Evolutionary conservation across 64 coral and sea anemone genomes (phyloP).

Genomic region (Porites lutea): DNA sequence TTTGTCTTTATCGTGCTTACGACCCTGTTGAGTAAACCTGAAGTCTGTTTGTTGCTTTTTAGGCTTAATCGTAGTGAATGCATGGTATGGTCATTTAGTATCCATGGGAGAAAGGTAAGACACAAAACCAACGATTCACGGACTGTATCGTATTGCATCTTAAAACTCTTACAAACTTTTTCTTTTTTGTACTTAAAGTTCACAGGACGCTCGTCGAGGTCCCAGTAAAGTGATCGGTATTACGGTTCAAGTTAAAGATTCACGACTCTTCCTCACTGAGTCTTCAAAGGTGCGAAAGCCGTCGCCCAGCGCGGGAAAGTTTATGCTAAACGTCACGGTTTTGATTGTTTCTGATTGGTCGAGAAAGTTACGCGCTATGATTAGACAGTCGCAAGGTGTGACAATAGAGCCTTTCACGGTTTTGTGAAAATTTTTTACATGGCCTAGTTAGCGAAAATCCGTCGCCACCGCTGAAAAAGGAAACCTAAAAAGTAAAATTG

Average conservation of each 20-base stretch:
- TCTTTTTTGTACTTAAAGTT: not conserved
- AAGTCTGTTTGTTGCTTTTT: not conserved
- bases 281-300: constrained; percentile 55
- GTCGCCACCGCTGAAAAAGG: too few species aligned
- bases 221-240: constrained; percentile 86
- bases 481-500: too few species aligned
- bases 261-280: constrained; percentile 88
- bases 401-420: too few species aligned
- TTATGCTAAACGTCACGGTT: too few species aligned
- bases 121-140: not conserved
- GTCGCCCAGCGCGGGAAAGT: too few species aligned
- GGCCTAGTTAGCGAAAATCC: too few species aligned
- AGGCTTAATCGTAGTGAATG: constrained; percentile 90
- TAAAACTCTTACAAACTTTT: not conserved
- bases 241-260: constrained; percentile 93
- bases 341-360: too few species aligned
- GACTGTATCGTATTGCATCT: too few species aligned
- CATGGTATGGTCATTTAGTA: constrained; percentile 88
- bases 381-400: too few species aligned
- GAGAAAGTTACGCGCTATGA: too few species aligned
- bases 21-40: not conserved
- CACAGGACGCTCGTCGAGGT: not conserved
- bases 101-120: constrained; percentile 86
- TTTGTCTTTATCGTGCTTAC: not conserved
- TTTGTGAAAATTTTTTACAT: too few species aligned